Evolutionary conservation across 2,113 vertebrate genomes (phyloP).

Genomic region (Axis porcinus): DNA sequence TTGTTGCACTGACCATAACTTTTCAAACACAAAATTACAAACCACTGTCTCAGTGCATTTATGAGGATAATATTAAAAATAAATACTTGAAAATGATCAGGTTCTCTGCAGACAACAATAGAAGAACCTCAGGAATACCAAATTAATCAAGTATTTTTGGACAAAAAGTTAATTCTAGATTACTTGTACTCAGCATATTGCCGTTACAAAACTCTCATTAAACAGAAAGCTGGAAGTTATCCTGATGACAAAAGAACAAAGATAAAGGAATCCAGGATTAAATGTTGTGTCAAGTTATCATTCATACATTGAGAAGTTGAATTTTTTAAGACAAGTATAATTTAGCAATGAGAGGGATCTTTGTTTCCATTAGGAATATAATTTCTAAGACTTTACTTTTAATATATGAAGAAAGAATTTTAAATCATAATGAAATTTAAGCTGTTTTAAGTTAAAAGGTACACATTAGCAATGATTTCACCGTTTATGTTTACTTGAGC

Average conservation of each 20-base stretch:
- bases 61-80: not conserved
- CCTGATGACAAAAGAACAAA: not conserved
- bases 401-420: not conserved
- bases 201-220: not conserved
- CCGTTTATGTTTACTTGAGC: not conserved
- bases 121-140: not conserved
- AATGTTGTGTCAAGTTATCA: not conserved
- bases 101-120: not conserved
- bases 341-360: not conserved
- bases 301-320: not conserved
- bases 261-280: not conserved
- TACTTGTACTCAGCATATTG: not conserved
- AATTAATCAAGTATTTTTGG: not conserved
- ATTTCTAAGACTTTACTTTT: not conserved
- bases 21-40: not conserved
- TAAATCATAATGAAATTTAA: not conserved
- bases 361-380: not conserved
- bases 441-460: not conserved
- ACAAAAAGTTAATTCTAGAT: not conserved
- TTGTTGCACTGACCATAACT: accelerated
- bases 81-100: not conserved
- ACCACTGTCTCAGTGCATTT: not conserved
- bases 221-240: not conserved
- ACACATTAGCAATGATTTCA: not conserved
- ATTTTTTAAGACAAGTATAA: not conserved